Percentiles rank a stretch among this genome's conserved stretches.
Evolutionary conservation across 2,888 invertebrate species (phyloP).

Genomic region (Encarsia formosa): DNA sequence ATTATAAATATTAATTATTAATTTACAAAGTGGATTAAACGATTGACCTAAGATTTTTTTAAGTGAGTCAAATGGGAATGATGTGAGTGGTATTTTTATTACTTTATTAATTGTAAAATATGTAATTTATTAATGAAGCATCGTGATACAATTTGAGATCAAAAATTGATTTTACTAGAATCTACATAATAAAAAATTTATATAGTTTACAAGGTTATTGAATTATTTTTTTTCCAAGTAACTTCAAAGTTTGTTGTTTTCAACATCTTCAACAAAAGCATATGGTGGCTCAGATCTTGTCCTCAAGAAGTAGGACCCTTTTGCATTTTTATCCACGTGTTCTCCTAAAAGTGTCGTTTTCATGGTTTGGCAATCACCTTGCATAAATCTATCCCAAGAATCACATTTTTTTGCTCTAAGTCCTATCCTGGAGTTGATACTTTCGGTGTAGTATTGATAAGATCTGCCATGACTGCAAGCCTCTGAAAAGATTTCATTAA

Average conservation of each 20-base stretch:
- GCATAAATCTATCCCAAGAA: conserved; percentile 43
- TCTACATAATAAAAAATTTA: conserved; percentile 23
- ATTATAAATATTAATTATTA: conserved; percentile 17
- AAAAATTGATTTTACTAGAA: conserved; percentile 19
- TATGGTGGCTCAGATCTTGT: conserved; percentile 44
- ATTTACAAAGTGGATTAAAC: conserved; percentile 13
- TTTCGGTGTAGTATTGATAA: conserved; percentile 52
- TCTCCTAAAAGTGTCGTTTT: conserved; percentile 42
- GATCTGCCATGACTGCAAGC: conserved; percentile 54
- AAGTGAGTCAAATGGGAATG: conserved; percentile 17
- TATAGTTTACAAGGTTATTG: conserved; percentile 8
- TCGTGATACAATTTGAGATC: conserved; percentile 14
- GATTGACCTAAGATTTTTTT: conserved; percentile 21
- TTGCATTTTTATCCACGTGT: conserved; percentile 39
- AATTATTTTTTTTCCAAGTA: background rate
- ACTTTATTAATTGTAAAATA: conserved; percentile 27
- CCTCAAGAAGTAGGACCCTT: conserved; percentile 43
- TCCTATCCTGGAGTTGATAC: conserved; percentile 45
- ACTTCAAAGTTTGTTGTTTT: conserved; percentile 17
- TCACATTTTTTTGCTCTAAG: conserved; percentile 47
- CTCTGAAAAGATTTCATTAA: conserved; percentile 45
- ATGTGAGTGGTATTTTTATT: conserved; percentile 22
- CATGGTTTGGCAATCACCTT: conserved; percentile 37
- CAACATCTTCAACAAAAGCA: conserved; percentile 29
- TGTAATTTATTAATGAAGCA: conserved; percentile 27